Evolutionary conservation across 1,140 invertebrate genomes (phyloP).

Genomic region (Parasteatoda tepidariorum): DNA sequence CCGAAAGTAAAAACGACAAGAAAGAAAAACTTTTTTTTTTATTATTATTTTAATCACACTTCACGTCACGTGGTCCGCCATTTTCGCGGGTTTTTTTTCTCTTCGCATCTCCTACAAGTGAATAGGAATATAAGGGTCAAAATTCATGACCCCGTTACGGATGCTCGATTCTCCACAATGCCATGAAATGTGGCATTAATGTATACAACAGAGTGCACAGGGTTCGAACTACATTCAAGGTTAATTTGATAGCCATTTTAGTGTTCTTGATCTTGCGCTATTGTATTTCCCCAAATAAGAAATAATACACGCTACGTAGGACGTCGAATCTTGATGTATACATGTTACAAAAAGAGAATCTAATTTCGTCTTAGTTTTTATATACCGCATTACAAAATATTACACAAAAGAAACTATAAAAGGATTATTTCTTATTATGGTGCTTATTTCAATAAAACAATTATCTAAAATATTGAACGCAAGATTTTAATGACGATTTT

Average conservation of each 20-base stretch:
- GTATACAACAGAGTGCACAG: background rate
- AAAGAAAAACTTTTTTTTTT: background rate
- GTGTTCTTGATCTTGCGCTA: no score
- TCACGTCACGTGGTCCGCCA: slow-evolving; percentile 20
- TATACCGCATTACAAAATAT: no score
- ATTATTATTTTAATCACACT: background rate
- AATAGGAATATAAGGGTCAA: slow-evolving; percentile 16
- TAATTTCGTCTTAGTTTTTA: no score
- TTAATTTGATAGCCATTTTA: background rate
- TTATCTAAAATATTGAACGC: no score
- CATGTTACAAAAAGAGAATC: no score
- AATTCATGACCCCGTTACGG: slow-evolving; percentile 18
- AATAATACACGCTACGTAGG: no score
- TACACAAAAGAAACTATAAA: no score
- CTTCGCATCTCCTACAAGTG: background rate
- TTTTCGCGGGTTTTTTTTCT: slow-evolving; percentile 20
- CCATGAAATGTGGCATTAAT: slow-evolving; percentile 6
- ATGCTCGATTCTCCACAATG: slow-evolving; percentile 24
- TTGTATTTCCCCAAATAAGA: no score
- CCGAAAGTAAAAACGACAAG: background rate
- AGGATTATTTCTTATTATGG: no score
- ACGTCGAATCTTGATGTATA: no score
- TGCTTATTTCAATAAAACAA: no score
- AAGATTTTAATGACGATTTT: no score
- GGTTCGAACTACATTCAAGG: background rate